Percentiles rank a stretch among this genome's conserved stretches.
Conservation (phyloP, 2,888 invertebrate genomes). For the Punctoribates punctum region DNA sequence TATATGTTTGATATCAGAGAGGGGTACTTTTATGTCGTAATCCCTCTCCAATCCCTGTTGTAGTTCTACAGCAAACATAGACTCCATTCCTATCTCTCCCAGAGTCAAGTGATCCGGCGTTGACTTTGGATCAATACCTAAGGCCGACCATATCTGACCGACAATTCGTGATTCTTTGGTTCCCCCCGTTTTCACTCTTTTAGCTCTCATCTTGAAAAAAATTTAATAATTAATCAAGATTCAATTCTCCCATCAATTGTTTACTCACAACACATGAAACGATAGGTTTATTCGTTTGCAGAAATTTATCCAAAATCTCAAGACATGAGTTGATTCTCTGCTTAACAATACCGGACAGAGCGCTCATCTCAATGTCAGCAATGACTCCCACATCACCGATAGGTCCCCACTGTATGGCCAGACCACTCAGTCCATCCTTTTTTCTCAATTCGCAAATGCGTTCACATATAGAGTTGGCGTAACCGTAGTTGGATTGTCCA, state of each 20-base stretch:
- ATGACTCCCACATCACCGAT: slow-evolving; percentile 67
- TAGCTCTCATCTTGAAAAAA: neutral
- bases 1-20: neutral
- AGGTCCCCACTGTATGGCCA: slow-evolving; percentile 95
- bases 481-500: too few species aligned
- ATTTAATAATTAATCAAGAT: neutral
- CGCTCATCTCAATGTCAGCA: slow-evolving; percentile 55
- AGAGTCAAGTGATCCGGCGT: neutral
- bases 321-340: slow-evolving; percentile 90
- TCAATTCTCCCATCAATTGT: neutral
- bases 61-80: neutral
- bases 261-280: slow-evolving; percentile 60
- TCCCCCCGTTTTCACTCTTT: neutral
- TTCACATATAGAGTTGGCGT: neutral
- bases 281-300: slow-evolving; percentile 79
- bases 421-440: slow-evolving; percentile 72
- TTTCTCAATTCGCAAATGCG: neutral
- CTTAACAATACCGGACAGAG: slow-evolving; percentile 88
- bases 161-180: neutral
- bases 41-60: neutral
- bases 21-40: neutral
- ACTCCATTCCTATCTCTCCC: neutral
- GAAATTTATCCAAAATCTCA: slow-evolving; percentile 76
- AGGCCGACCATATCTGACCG: neutral
- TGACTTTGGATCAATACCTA: neutral